Conservation (phyloP, 2,888 invertebrate species). For the Agrotis clavis region DNA sequence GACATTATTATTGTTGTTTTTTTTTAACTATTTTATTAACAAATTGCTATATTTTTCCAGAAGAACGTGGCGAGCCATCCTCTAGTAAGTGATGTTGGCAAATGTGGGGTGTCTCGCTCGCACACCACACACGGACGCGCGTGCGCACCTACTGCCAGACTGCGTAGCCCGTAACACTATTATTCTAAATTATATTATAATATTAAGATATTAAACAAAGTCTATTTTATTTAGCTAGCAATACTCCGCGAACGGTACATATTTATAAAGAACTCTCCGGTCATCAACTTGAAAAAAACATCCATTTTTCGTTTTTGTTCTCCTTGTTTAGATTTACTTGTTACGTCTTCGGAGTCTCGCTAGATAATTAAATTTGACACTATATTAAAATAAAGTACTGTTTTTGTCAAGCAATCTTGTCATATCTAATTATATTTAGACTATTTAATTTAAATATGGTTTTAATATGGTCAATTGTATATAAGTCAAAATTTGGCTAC, state of each 20-base stretch:
- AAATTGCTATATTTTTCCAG: slow-evolving; percentile 64
- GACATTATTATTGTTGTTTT: no score
- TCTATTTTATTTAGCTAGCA: background rate
- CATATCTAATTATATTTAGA: background rate
- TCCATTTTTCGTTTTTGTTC: background rate
- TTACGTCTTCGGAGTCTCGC: background rate
- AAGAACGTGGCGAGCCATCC: slow-evolving; percentile 80
- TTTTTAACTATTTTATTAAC: background rate
- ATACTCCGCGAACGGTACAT: background rate
- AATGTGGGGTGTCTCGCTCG: slow-evolving; percentile 38
- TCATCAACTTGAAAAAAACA: background rate
- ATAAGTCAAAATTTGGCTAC: no score
- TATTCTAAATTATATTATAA: slow-evolving; percentile 42
- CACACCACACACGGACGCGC: slow-evolving; percentile 32
- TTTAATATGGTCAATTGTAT: no score
- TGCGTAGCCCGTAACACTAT: slow-evolving; percentile 33
- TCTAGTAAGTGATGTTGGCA: slow-evolving; percentile 83
- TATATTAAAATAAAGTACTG: slow-evolving; percentile 26
- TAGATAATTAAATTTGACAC: slow-evolving; percentile 2
- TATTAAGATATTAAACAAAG: slow-evolving; percentile 13
- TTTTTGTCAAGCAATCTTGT: slow-evolving; percentile 23
- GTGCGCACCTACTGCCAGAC: slow-evolving; percentile 25
- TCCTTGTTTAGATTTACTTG: background rate
- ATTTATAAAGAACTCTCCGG: no score
- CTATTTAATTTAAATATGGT: background rate